Conservation (phyloP, 1,140 invertebrate species). For the Achroia grisella region DNA sequence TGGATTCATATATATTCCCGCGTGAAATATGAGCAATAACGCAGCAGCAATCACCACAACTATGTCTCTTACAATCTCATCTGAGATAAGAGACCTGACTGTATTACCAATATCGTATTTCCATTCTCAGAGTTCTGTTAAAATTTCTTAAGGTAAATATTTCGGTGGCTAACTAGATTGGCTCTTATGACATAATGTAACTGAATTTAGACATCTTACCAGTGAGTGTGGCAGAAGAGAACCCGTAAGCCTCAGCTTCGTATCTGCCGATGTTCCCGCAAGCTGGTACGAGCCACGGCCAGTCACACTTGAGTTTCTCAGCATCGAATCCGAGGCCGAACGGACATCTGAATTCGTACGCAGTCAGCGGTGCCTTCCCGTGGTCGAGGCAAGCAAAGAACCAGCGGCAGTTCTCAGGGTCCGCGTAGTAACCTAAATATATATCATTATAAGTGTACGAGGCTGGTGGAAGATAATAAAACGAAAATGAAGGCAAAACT, state of each 20-base stretch:
- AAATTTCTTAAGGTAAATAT: no score
- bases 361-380: slow-evolving; percentile 78
- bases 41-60: no score
- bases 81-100: no score
- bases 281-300: slow-evolving; percentile 85
- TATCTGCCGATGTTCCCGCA: slow-evolving; percentile 75
- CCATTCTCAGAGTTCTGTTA: no score
- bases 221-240: slow-evolving; percentile 50
- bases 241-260: slow-evolving; percentile 61
- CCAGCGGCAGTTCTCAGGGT: slow-evolving; percentile 89
- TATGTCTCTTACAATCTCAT: no score
- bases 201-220: slow-evolving; percentile 23
- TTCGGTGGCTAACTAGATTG: no score
- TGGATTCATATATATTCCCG: no score
- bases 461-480: no score
- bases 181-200: no score
- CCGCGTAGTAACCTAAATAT: slow-evolving; percentile 81
- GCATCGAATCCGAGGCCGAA: slow-evolving; percentile 88
- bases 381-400: slow-evolving; percentile 90
- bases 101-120: no score
- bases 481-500: no score
- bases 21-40: no score
- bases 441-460: slow-evolving; percentile 3
- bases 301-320: slow-evolving; percentile 82
- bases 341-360: slow-evolving; percentile 89